phyloP scores from a whole-genome alignment of 2,888 invertebrate genomes.

The Drosophila cracens region DNA sequence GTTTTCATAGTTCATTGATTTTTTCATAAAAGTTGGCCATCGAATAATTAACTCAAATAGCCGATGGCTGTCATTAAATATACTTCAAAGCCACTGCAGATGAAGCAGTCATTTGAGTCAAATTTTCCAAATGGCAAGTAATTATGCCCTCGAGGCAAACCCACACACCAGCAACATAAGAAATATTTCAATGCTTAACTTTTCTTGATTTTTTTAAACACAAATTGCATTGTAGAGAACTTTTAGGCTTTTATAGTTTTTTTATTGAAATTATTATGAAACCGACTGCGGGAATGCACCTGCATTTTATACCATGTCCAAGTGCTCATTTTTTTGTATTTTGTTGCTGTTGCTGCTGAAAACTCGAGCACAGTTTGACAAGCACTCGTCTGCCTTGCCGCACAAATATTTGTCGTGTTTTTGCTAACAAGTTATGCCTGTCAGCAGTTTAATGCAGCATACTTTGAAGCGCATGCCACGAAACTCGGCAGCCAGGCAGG shows the following conservation, averaged over 20 bases:
- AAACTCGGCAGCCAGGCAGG: constrained; percentile 11
- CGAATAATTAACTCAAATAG: constrained; percentile 26
- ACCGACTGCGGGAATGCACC: constrained; percentile 5
- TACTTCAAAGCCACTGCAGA: constrained; percentile 22
- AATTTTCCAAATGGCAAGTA: constrained; percentile 50
- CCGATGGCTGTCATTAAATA: constrained; percentile 15
- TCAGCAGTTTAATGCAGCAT: constrained; percentile 63
- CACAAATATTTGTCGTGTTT: constrained; percentile 69
- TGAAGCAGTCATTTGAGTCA: constrained; percentile 27
- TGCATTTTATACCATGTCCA: constrained; percentile 2
- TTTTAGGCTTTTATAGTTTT: background rate
- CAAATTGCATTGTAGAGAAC: background rate
- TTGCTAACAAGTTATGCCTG: constrained; percentile 73
- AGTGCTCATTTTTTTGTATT: background rate
- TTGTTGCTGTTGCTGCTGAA: background rate
- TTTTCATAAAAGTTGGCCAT: background rate
- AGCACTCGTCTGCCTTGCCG: constrained; percentile 61
- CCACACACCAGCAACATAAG: constrained; percentile 9
- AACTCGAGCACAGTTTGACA: constrained; percentile 69
- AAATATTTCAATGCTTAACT: constrained; percentile 4
- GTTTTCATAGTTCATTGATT: background rate
- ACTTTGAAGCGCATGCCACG: constrained; percentile 51
- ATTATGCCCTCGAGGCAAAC: constrained; percentile 46
- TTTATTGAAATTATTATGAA: background rate
- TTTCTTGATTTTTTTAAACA: background rate